Evolutionary conservation across 2,113 vertebrate genomes (phyloP).

Genomic region (Todiramphus saurophagus): DNA sequence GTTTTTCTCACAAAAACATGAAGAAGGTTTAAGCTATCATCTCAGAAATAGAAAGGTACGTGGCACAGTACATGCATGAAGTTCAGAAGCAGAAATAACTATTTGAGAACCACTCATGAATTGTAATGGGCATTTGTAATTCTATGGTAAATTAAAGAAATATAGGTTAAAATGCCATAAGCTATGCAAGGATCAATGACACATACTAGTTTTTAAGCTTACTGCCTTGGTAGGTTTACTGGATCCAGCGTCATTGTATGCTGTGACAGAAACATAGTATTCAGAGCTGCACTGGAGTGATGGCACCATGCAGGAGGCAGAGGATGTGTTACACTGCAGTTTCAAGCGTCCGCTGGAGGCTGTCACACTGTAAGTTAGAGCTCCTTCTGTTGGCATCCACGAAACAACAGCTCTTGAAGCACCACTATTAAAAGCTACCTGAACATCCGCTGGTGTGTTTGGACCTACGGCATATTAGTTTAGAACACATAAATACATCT

Average conservation of each 20-base stretch:
- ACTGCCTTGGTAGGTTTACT: slow-evolving; percentile 76
- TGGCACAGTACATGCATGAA: not conserved
- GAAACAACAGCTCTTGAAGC: slow-evolving; percentile 71
- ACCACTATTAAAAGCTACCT: slow-evolving; percentile 59
- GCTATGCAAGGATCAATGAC: not conserved
- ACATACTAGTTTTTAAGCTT: slow-evolving; percentile 82
- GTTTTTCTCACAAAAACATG: not conserved
- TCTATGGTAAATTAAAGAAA: not conserved
- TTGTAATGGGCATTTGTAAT: not conserved
- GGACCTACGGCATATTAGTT: slow-evolving; percentile 58
- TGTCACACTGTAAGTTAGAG: slow-evolving; percentile 70
- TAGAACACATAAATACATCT: slow-evolving; percentile 10
- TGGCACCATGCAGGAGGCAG: slow-evolving; percentile 74
- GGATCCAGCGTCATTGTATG: slow-evolving; percentile 83
- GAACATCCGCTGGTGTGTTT: slow-evolving; percentile 60
- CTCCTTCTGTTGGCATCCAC: slow-evolving; percentile 78
- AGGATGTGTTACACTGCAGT: slow-evolving; percentile 73
- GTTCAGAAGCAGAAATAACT: not conserved
- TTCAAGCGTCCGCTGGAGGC: slow-evolving; percentile 52
- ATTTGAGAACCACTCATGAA: not conserved
- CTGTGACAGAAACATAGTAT: slow-evolving; percentile 76
- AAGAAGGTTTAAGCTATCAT: not conserved
- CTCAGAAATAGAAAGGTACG: not conserved
- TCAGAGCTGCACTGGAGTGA: slow-evolving; percentile 82
- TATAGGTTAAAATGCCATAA: not conserved